Conservation (phyloP, 2,888 invertebrate species). For the Apotomis turbidana region DNA sequence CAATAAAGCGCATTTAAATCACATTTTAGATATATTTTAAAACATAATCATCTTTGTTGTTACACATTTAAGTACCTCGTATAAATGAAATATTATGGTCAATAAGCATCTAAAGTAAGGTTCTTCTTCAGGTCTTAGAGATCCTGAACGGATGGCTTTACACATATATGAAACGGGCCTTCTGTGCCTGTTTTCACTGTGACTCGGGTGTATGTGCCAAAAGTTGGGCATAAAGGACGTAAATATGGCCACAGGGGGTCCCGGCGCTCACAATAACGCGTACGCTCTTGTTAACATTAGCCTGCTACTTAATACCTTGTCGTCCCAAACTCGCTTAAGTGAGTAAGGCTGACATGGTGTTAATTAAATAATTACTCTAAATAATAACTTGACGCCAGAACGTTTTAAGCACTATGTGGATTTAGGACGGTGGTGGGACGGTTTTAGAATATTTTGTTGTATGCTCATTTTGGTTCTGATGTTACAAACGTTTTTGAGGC, state of each 20-base stretch:
- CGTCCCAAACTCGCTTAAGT: conserved; percentile 80
- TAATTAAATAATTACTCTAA: conserved; percentile 83
- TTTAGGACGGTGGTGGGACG: conserved; percentile 5
- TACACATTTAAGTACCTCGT: too few relatives aligned
- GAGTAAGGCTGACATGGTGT: conserved; percentile 79
- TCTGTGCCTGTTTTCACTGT: neutral
- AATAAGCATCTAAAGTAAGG: too few relatives aligned
- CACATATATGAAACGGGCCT: neutral
- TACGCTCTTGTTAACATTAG: conserved; percentile 82
- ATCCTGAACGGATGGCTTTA: neutral
- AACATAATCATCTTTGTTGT: too few relatives aligned
- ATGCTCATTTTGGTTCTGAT: neutral
- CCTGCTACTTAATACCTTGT: conserved; percentile 80
- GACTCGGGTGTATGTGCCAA: conserved; percentile 72
- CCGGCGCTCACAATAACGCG: conserved; percentile 72
- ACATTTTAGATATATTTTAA: too few relatives aligned
- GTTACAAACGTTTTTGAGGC: neutral
- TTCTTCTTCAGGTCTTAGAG: too few relatives aligned
- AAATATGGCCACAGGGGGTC: conserved; percentile 78
- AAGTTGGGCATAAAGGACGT: conserved; percentile 75
- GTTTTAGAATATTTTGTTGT: conserved; percentile 12
- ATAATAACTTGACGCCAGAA: conserved; percentile 70
- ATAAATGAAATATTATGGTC: too few relatives aligned
- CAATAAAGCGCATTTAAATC: too few relatives aligned
- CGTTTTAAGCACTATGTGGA: conserved; percentile 40